phyloP scores from a whole-genome alignment of 2,888 invertebrate genomes.

The Tryphoninae sp. region DNA sequence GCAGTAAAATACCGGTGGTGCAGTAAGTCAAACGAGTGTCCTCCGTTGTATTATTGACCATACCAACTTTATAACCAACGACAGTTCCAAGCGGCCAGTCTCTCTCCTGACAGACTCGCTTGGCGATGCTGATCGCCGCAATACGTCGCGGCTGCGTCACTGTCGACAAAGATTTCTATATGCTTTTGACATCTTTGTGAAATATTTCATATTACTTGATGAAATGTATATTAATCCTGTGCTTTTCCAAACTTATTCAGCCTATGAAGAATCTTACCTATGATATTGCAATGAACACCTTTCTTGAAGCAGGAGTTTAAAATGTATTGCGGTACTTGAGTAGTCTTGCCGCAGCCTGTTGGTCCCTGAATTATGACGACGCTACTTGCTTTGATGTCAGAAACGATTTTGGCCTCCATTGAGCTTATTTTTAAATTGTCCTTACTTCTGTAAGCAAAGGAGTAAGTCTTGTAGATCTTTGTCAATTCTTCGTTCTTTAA shows the following conservation, averaged over 20 bases:
- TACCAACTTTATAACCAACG: slow-evolving; percentile 94
- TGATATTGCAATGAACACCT: slow-evolving; percentile 89
- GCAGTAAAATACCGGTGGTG: slow-evolving; percentile 94
- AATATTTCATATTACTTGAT: neutral
- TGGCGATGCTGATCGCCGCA: slow-evolving; percentile 95
- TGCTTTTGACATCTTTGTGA: neutral
- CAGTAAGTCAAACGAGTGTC: slow-evolving; percentile 92
- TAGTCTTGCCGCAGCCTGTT: slow-evolving; percentile 97
- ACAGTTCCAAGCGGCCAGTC: slow-evolving; percentile 91
- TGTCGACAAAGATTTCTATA: slow-evolving; percentile 48
- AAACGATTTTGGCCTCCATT: slow-evolving; percentile 84
- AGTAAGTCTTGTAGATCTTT: slow-evolving; percentile 77
- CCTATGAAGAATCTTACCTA: slow-evolving; percentile 76
- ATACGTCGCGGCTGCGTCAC: slow-evolving; percentile 97
- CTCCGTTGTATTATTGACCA: slow-evolving; percentile 84
- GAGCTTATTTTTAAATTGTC: slow-evolving; percentile 73
- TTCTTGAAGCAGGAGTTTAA: slow-evolving; percentile 88
- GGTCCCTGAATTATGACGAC: slow-evolving; percentile 94
- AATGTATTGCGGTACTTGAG: slow-evolving; percentile 94
- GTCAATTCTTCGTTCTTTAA: slow-evolving; percentile 66
- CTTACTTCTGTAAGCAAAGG: slow-evolving; percentile 74
- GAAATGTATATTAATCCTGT: neutral
- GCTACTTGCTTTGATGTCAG: slow-evolving; percentile 86
- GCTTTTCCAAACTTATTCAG: neutral
- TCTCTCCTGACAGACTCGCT: slow-evolving; percentile 91